Evolutionary conservation across 2,113 vertebrate species (phyloP).

Genomic region (Eira barbara): DNA sequence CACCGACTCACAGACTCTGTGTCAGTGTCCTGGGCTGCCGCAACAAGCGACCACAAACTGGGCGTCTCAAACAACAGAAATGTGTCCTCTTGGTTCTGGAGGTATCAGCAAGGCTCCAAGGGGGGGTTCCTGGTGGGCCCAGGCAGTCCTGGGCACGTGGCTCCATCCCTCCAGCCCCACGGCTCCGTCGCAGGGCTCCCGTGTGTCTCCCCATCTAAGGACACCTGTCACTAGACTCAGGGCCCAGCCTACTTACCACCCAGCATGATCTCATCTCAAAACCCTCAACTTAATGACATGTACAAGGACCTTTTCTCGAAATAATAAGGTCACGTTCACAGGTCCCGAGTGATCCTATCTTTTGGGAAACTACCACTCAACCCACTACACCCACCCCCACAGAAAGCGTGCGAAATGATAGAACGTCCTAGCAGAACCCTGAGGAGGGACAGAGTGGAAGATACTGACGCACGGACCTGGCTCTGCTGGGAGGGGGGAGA

Average conservation of each 20-base stretch:
- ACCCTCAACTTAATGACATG: not conserved
- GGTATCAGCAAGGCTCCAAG: not conserved
- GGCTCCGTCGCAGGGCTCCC: fast-evolving
- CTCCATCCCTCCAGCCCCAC: not conserved
- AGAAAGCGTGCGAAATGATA: not conserved
- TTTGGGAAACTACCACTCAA: not conserved
- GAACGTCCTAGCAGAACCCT: not conserved
- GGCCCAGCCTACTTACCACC: not conserved
- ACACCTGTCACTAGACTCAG: not conserved
- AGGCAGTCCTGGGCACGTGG: not conserved
- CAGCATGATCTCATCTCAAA: not conserved
- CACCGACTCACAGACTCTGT: not conserved
- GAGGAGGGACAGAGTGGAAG: not conserved
- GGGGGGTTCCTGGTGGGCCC: not conserved
- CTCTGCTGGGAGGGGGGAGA: too few species aligned
- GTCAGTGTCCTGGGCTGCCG: not conserved
- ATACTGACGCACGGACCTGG: not conserved
- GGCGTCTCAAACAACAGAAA: not conserved
- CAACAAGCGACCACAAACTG: not conserved
- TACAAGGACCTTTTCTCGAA: not conserved
- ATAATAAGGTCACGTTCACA: not conserved
- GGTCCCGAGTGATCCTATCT: not conserved
- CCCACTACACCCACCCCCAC: not conserved
- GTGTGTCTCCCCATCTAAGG: not conserved
- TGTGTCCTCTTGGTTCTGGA: not conserved